Evolutionary conservation across 2,888 invertebrate species (phyloP).

Genomic region (Hermaeophaga mercurialis): DNA sequence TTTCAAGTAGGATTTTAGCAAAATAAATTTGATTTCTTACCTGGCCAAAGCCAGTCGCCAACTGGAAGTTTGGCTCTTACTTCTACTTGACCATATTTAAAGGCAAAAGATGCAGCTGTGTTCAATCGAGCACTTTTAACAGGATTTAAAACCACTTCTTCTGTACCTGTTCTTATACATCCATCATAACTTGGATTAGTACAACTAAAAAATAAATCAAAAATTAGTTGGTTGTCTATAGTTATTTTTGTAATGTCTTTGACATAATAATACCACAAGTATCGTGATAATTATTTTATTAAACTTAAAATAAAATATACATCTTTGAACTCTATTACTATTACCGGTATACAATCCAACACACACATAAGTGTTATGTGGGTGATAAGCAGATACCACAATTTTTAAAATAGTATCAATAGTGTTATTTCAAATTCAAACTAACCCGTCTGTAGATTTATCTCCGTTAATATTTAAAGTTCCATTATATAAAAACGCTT

Average conservation of each 20-base stretch:
- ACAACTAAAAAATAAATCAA: conserved; percentile 62
- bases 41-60: conserved; percentile 74
- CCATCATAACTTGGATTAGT: conserved; percentile 62
- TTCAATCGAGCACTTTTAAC: conserved; percentile 69
- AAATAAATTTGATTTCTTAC: conserved; percentile 39
- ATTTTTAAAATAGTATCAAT: too few species aligned
- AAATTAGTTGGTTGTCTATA: too few species aligned
- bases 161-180: conserved; percentile 64
- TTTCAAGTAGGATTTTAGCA: neutral
- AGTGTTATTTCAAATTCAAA: conserved; percentile 4
- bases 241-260: too few species aligned
- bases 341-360: too few species aligned
- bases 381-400: too few species aligned
- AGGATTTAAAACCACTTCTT: conserved; percentile 65
- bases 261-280: too few species aligned
- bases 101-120: conserved; percentile 66
- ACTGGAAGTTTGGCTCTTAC: conserved; percentile 70
- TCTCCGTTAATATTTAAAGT: conserved; percentile 64
- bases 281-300: too few species aligned
- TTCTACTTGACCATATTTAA: conserved; percentile 69
- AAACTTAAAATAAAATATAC: too few species aligned
- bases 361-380: too few species aligned
- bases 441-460: conserved; percentile 65
- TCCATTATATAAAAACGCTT: conserved; percentile 61
- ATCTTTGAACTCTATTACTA: too few species aligned